Evolutionary conservation across 2,113 vertebrate species (phyloP).

Genomic region (Tonatia bakeri): DNA sequence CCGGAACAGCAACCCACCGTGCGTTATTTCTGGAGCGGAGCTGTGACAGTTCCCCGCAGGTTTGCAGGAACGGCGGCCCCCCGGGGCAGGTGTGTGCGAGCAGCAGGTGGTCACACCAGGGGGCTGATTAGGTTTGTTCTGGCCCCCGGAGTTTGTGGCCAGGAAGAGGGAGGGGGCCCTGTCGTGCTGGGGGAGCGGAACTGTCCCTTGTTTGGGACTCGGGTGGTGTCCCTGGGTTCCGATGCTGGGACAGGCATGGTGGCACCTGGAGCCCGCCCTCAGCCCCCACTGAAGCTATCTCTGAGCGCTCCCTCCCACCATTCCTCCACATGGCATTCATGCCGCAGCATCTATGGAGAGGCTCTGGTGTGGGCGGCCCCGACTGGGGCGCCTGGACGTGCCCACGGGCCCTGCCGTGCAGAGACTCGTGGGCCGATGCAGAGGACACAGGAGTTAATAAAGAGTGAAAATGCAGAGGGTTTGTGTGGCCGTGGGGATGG

Average conservation of each 20-base stretch:
- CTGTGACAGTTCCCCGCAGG: neutral
- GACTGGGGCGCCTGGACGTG: accelerated
- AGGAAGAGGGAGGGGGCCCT: accelerated
- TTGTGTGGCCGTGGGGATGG: neutral
- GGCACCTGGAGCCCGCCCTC: neutral
- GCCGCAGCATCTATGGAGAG: accelerated
- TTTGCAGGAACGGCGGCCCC: neutral
- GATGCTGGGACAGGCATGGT: accelerated
- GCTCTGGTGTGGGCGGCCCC: accelerated
- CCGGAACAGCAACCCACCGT: neutral
- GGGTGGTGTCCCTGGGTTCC: neutral
- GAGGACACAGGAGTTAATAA: accelerated
- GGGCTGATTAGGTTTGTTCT: neutral
- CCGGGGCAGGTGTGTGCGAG: accelerated
- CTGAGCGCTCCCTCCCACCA: no score
- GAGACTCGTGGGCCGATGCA: neutral
- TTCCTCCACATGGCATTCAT: accelerated
- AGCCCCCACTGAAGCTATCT: no score
- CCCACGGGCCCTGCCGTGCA: no score
- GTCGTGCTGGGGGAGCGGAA: accelerated
- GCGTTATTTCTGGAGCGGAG: neutral
- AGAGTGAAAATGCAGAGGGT: accelerated
- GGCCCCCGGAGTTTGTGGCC: accelerated
- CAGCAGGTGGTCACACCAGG: neutral
- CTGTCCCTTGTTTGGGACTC: accelerated